Evolutionary conservation across 2,113 vertebrate genomes (phyloP).

Genomic region (Tympanuchus pallidicinctus): DNA sequence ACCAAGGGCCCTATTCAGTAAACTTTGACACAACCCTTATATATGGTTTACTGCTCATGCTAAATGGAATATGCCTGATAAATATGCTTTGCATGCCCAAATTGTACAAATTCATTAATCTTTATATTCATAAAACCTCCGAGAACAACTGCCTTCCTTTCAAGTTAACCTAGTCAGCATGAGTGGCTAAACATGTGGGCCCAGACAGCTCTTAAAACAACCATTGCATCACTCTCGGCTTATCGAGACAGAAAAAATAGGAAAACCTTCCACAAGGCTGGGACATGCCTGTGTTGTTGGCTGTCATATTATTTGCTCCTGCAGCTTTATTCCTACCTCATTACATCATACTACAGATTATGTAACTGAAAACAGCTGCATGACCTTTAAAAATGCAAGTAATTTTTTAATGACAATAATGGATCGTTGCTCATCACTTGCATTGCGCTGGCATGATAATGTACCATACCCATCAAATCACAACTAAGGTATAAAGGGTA

Average conservation of each 20-base stretch:
- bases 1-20: slow-evolving; percentile 81
- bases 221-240: not conserved
- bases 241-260: not conserved
- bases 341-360: not conserved
- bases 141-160: slow-evolving; percentile 23
- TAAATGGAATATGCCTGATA: slow-evolving; percentile 70
- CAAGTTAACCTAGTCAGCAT: not conserved
- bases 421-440: not conserved
- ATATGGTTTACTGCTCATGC: slow-evolving; percentile 74
- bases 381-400: slow-evolving; percentile 31
- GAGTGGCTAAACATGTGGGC: not conserved
- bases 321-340: not conserved
- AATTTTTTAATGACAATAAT: not conserved
- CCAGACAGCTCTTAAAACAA: not conserved
- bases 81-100: slow-evolving; percentile 75
- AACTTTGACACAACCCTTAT: slow-evolving; percentile 80
- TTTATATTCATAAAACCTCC: slow-evolving; percentile 57
- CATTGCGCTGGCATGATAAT: not conserved
- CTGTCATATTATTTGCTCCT: not conserved
- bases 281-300: not conserved
- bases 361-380: slow-evolving; percentile 14
- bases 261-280: not conserved
- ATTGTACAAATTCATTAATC: slow-evolving; percentile 76
- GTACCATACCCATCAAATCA: not conserved
- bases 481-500: not conserved